Percentiles rank a stretch among this genome's conserved stretches.
Conservation (phyloP, 2,113 vertebrate species). For the Campylomormyrus tamandua region DNA sequence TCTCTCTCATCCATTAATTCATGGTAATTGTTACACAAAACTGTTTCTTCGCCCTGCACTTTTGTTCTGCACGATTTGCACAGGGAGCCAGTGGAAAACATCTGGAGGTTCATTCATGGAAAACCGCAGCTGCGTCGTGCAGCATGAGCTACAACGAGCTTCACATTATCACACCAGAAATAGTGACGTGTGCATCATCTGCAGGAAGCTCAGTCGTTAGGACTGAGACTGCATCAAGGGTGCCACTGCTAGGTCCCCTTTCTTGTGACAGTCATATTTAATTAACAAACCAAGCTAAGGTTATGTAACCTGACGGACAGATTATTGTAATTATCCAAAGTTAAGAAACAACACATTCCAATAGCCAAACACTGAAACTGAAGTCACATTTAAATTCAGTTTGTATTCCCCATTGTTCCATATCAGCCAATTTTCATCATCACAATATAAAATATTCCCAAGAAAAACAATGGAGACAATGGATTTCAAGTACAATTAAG, state of each 20-base stretch:
- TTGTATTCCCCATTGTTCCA: not conserved
- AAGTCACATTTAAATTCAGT: not conserved
- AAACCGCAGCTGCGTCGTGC: not conserved
- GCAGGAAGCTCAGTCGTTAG: not conserved
- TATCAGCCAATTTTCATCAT: not conserved
- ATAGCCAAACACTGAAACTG: not conserved
- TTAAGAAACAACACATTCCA: not conserved
- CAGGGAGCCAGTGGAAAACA: slow-evolving; percentile 2
- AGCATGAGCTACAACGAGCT: not conserved
- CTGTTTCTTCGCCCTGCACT: not conserved
- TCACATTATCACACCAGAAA: not conserved
- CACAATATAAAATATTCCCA: not conserved
- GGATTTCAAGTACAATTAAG: not conserved
- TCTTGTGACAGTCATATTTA: not conserved
- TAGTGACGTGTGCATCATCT: not conserved
- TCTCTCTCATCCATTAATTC: not conserved
- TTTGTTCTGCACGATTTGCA: not conserved
- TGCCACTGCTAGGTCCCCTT: not conserved
- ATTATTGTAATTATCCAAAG: not conserved
- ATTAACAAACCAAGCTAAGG: not conserved
- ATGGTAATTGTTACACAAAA: not conserved
- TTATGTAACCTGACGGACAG: not conserved
- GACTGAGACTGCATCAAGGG: not conserved
- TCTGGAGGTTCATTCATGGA: slow-evolving; percentile 11
- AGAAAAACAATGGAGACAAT: not conserved